Evolutionary conservation across 2,113 vertebrate genomes (phyloP).

Genomic region (Xiphophorus hellerii): DNA sequence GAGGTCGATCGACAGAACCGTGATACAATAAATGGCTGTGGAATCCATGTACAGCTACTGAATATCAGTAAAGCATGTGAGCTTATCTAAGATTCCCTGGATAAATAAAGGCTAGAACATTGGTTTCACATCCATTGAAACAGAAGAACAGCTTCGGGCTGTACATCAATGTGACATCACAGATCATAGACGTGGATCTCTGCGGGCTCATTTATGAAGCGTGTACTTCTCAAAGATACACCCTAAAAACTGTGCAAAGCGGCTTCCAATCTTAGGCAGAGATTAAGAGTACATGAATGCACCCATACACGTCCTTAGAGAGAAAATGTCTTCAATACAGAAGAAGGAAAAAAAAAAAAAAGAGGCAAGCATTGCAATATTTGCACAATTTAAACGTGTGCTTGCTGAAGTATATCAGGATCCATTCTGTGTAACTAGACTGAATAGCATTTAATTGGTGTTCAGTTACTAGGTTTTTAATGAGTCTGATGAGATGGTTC

Average conservation of each 20-base stretch:
- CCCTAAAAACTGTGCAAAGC: slow-evolving; percentile 51
- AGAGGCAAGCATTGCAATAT: slow-evolving; percentile 5
- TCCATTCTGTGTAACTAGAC: slow-evolving; percentile 14
- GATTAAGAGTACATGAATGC: slow-evolving; percentile 44
- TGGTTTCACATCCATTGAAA: slow-evolving; percentile 66
- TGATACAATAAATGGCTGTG: slow-evolving; percentile 14
- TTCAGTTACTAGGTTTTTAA: slow-evolving; percentile 33
- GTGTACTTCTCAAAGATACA: slow-evolving; percentile 67
- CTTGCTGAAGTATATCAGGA: slow-evolving; percentile 26
- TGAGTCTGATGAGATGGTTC: slow-evolving; percentile 20
- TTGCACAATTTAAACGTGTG: slow-evolving; percentile 25
- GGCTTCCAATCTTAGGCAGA: slow-evolving; percentile 43
- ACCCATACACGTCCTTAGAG: slow-evolving; percentile 11
- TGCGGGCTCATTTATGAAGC: slow-evolving; percentile 75
- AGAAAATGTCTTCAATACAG: slow-evolving; percentile 31
- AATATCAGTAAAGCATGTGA: slow-evolving; percentile 9
- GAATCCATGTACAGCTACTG: slow-evolving; percentile 20
- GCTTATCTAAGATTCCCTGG: slow-evolving; percentile 47
- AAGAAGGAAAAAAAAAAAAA: slow-evolving; percentile 37
- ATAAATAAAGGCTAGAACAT: slow-evolving; percentile 69
- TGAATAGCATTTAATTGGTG: slow-evolving; percentile 10
- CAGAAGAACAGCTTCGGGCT: slow-evolving; percentile 73
- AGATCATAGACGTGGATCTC: slow-evolving; percentile 70
- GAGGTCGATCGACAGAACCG: slow-evolving; percentile 33
- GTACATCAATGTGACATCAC: slow-evolving; percentile 76